A percentile compares a stretch with the other conserved stretches of the same genome.
Evolutionary conservation across 2,113 vertebrate species (phyloP).

Genomic region (Gulo gulo): DNA sequence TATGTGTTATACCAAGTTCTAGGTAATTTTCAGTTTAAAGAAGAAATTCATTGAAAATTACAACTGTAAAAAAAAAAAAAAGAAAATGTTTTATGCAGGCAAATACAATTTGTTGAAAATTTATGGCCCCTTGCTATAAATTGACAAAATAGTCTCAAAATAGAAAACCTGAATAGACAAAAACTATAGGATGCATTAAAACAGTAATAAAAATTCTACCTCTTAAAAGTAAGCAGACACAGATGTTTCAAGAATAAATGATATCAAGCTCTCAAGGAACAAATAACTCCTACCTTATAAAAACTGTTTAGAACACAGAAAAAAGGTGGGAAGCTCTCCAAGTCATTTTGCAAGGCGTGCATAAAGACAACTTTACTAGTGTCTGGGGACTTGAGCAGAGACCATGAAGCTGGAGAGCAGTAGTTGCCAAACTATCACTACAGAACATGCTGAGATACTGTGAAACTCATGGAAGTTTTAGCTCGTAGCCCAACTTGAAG

Average conservation of each 20-base stretch:
- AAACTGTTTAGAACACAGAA: conserved; percentile 9
- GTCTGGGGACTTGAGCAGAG: not conserved
- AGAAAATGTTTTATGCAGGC: not conserved
- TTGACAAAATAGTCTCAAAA: not conserved
- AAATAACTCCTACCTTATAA: conserved; percentile 32
- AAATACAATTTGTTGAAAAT: not conserved
- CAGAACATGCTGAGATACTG: not conserved
- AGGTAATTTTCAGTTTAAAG: not conserved
- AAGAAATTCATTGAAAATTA: not conserved
- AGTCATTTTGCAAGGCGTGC: not conserved
- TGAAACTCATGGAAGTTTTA: not conserved
- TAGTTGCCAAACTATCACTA: accelerated
- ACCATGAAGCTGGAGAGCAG: not conserved
- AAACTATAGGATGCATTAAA: not conserved
- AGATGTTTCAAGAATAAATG: conserved; percentile 22
- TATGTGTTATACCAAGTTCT: not conserved
- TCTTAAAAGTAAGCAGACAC: conserved; percentile 4
- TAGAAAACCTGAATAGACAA: not conserved
- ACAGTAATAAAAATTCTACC: not conserved
- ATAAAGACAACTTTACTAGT: not conserved
- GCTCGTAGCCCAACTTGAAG: not conserved
- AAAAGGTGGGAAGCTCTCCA: not conserved
- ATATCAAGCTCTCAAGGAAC: not conserved
- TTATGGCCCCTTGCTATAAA: not conserved
- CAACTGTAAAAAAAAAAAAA: not conserved